phyloP scores from a whole-genome alignment of 2,797 vertebrate species.

The Epinephelus awoara region DNA sequence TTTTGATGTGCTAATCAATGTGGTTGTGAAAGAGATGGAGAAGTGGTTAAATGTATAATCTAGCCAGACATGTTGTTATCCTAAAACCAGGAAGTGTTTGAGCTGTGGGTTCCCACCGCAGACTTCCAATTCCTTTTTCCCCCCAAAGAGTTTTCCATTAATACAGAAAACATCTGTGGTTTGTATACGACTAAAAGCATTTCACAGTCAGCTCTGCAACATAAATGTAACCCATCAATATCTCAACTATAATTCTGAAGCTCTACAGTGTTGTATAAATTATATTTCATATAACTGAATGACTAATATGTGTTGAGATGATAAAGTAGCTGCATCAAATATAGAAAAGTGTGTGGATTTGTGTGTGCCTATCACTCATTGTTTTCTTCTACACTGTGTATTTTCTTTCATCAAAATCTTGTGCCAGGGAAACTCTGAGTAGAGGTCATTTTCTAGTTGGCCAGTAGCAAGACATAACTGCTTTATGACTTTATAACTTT shows the following conservation, averaged over 20 bases:
- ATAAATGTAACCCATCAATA: background rate
- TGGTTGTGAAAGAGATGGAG: background rate
- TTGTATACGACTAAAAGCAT: background rate
- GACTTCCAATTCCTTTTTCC: slow-evolving; percentile 13
- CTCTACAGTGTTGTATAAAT: background rate
- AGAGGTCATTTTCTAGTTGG: background rate
- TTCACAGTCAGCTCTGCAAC: background rate
- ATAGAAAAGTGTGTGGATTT: background rate
- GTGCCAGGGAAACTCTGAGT: background rate
- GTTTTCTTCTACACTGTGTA: background rate
- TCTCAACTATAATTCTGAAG: background rate
- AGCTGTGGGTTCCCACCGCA: background rate
- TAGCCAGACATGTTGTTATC: background rate
- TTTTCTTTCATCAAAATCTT: background rate
- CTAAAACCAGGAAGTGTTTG: background rate
- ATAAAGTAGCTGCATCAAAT: background rate
- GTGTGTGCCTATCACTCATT: background rate
- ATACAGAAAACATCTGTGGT: background rate
- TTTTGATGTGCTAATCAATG: background rate
- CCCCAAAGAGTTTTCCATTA: background rate
- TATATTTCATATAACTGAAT: background rate
- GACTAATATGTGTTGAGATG: background rate
- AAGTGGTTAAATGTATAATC: slow-evolving; percentile 1
- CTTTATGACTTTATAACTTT: background rate
- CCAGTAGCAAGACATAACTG: background rate